phyloP scores from a whole-genome alignment of 2,888 invertebrate species.

The Notocelia uddmanniana region DNA sequence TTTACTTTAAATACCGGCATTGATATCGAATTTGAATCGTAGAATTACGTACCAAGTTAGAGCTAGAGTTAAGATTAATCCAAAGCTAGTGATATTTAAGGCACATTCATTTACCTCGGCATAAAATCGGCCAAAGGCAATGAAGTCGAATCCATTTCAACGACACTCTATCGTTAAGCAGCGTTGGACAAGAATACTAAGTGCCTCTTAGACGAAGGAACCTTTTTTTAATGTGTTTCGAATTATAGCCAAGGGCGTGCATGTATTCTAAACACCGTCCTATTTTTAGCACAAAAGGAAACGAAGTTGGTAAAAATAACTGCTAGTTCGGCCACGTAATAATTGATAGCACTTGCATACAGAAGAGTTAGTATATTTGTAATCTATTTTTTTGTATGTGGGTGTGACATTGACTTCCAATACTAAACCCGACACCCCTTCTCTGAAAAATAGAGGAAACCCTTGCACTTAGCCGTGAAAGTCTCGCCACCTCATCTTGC shows the following conservation, averaged over 20 bases:
- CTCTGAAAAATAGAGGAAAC: neutral
- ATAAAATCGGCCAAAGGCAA: constrained; percentile 16
- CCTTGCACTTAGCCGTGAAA: constrained; percentile 11
- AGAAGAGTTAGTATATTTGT: neutral
- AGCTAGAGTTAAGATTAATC: too few species aligned
- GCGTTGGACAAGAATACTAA: constrained; percentile 63
- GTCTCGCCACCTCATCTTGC: neutral
- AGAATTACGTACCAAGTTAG: too few species aligned
- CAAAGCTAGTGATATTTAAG: neutral
- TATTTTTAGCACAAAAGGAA: constrained; percentile 35
- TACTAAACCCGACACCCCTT: neutral
- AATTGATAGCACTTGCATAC: too few species aligned
- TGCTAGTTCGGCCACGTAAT: neutral
- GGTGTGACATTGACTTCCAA: neutral
- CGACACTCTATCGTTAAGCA: constrained; percentile 48
- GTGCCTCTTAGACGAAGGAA: constrained; percentile 59
- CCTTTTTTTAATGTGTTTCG: constrained; percentile 58
- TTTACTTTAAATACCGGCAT: too few species aligned
- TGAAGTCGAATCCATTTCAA: constrained; percentile 42
- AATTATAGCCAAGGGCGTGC: constrained; percentile 52
- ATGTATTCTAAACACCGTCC: constrained; percentile 39
- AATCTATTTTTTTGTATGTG: too few species aligned
- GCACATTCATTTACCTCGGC: neutral
- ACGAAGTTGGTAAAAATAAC: neutral
- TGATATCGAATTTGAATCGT: too few species aligned